A percentile compares a stretch with the other conserved stretches of the same genome.
Conservation (phyloP, 2,888 invertebrate genomes). For the Galerucella pusilla region DNA sequence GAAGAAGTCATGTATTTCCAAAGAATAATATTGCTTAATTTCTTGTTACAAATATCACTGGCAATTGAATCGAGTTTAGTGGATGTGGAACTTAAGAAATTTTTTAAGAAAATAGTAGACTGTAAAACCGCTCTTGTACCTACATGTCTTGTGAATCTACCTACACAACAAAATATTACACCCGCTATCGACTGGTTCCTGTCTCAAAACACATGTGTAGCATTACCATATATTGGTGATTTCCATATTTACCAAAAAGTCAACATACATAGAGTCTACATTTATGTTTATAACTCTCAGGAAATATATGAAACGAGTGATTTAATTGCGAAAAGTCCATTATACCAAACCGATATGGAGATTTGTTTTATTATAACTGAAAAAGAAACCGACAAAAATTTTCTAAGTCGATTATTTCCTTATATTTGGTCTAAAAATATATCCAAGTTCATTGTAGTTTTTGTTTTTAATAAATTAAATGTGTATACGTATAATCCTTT, state of each 20-base stretch:
- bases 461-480: conserved; percentile 27
- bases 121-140: not conserved
- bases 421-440: conserved; percentile 37
- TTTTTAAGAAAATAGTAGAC: conserved; percentile 9
- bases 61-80: conserved; percentile 2
- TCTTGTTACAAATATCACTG: not conserved
- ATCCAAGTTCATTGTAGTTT: conserved; percentile 36
- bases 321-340: not conserved
- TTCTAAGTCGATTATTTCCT: conserved; percentile 23
- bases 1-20: not conserved
- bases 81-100: not conserved
- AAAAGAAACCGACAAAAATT: conserved; percentile 16
- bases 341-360: conserved; percentile 1
- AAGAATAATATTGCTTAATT: not conserved
- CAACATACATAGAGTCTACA: conserved; percentile 8
- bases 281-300: not conserved
- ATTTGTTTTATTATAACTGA: conserved; percentile 33
- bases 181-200: conserved; percentile 21
- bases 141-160: conserved; percentile 7
- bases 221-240: not conserved
- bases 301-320: conserved; percentile 4
- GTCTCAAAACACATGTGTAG: conserved; percentile 9
- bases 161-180: not conserved
- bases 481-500: conserved; percentile 39
- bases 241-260: not conserved